These are phyloP conservation scores for Hirudo medicinalis DNA, from an alignment of 1,140 invertebrate genomes.

Conservation along the genomic window DNA sequence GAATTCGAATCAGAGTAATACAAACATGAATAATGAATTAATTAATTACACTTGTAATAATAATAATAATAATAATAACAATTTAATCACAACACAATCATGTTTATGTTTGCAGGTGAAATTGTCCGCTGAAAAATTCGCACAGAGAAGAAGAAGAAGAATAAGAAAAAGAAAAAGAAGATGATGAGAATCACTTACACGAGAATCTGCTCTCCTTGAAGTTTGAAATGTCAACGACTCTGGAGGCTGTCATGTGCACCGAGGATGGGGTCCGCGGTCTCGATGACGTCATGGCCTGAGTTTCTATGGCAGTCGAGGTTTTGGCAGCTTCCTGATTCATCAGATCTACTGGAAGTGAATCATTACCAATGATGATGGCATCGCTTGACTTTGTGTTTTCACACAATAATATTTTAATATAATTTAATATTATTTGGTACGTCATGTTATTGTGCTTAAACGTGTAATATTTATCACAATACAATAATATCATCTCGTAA, in stretches of 20 bases:
- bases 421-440: too few relatives aligned
- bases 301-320: background rate
- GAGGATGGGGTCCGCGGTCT: background rate
- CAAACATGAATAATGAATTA: too few relatives aligned
- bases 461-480: too few relatives aligned
- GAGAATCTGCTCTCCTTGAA: constrained; percentile 10
- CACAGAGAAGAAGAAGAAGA: background rate
- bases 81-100: too few relatives aligned
- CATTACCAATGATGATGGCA: background rate
- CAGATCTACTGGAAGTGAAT: background rate
- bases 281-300: constrained; percentile 11
- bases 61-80: too few relatives aligned
- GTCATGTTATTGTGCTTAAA: too few relatives aligned
- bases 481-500: too few relatives aligned
- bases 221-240: background rate
- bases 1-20: too few relatives aligned
- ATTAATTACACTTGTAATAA: too few relatives aligned
- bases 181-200: background rate
- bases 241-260: background rate
- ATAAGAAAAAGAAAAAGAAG: background rate
- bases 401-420: too few relatives aligned
- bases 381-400: background rate
- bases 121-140: background rate
- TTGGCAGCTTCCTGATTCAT: constrained; percentile 7
- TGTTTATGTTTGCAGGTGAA: too few relatives aligned